phyloP scores from a whole-genome alignment of 2,888 invertebrate genomes.

The Drosophila ustulata region DNA sequence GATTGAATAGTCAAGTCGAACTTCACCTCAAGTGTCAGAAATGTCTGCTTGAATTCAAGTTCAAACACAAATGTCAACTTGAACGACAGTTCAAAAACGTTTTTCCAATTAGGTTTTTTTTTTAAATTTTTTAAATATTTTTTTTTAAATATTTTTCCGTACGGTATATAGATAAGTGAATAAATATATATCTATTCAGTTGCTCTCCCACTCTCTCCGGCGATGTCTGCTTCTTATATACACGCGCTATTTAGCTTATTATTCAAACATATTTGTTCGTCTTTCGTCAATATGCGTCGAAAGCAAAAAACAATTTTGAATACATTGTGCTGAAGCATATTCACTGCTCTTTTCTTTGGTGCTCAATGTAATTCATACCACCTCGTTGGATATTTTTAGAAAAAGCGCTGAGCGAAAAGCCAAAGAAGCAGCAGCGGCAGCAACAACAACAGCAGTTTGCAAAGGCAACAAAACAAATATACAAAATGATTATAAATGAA shows the following conservation, averaged over 20 bases:
- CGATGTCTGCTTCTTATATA: constrained; percentile 53
- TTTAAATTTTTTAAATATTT: constrained; percentile 35
- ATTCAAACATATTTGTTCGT: constrained; percentile 74
- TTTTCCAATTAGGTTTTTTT: constrained; percentile 39
- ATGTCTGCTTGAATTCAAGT: constrained; percentile 66
- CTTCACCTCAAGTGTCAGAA: constrained; percentile 61
- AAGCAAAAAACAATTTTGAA: constrained; percentile 54
- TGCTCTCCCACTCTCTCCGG: constrained; percentile 9
- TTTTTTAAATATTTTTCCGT: constrained; percentile 29
- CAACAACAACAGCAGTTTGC: constrained; percentile 35
- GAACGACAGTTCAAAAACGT: constrained; percentile 32
- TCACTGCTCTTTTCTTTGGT: constrained; percentile 39
- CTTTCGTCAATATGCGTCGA: constrained; percentile 70
- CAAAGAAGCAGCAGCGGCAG: constrained; percentile 17
- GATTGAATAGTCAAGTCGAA: not conserved
- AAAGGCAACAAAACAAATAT: constrained; percentile 65
- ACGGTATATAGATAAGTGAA: constrained; percentile 15
- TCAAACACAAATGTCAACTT: constrained; percentile 62
- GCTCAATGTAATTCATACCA: constrained; percentile 78
- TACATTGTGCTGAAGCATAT: constrained; percentile 64
- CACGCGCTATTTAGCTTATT: constrained; percentile 59
- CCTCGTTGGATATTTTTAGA: constrained; percentile 73
- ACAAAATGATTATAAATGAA: constrained; percentile 78
- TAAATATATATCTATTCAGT: constrained; percentile 19
- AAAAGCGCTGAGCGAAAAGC: constrained; percentile 27